Evolutionary conservation across 2,888 invertebrate species (phyloP).

Genomic region (Adela reaumurella): DNA sequence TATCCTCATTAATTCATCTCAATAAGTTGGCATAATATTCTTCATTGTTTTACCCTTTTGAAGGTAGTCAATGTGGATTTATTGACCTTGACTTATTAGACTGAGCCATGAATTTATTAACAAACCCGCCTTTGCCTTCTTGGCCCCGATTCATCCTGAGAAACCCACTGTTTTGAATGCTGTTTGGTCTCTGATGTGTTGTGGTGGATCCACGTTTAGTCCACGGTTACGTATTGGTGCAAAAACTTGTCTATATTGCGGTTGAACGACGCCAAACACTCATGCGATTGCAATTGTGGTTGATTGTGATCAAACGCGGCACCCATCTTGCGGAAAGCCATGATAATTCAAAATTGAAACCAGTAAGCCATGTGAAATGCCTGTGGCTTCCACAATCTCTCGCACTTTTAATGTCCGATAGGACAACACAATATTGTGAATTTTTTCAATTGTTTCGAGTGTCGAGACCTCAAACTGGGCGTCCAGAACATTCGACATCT

Average conservation of each 20-base stretch:
- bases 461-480: slow-evolving; percentile 13
- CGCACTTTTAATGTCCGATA: slow-evolving; percentile 10
- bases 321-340: no score
- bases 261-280: slow-evolving; percentile 13
- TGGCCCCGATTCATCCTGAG: slow-evolving; percentile 14
- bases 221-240: slow-evolving; percentile 16
- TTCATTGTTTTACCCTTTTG: not conserved
- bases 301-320: no score
- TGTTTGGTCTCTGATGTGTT: slow-evolving; percentile 16
- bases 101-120: slow-evolving; percentile 14
- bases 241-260: slow-evolving; percentile 15
- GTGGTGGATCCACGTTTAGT: slow-evolving; percentile 21
- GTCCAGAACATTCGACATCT: slow-evolving; percentile 11
- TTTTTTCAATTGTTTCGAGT: slow-evolving; percentile 14
- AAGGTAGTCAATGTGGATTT: not conserved
- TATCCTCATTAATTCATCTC: not conserved
- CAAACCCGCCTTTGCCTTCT: slow-evolving; percentile 15
- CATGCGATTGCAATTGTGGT: slow-evolving; percentile 12
- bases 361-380: slow-evolving; percentile 9
- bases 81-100: not conserved
- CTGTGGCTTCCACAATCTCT: slow-evolving; percentile 10
- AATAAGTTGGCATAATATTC: no score
- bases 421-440: slow-evolving; percentile 11
- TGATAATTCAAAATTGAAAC: slow-evolving; percentile 12
- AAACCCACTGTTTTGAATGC: slow-evolving; percentile 14